phyloP scores from a whole-genome alignment of 30 jellyfish, hydroid and myxozoan genomes.

The Rhopilema esculentum region DNA sequence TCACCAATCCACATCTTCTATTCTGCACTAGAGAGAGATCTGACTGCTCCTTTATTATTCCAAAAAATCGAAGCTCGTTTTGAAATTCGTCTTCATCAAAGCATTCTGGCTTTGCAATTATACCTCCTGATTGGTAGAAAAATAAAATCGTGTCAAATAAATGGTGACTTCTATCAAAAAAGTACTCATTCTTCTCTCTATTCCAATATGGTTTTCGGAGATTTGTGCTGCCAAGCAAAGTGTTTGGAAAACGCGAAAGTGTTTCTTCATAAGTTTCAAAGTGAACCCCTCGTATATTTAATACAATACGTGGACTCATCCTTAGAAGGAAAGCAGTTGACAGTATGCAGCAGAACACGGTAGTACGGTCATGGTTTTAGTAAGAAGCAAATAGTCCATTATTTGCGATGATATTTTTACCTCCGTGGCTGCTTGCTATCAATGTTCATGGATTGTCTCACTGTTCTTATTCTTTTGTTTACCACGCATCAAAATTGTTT shows the following conservation, averaged over 20 bases:
- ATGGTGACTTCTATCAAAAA: slow-evolving; percentile 57
- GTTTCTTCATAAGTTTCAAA: slow-evolving; percentile 74
- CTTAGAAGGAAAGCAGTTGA: no score
- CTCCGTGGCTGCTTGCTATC: no score
- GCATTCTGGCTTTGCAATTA: slow-evolving; percentile 62
- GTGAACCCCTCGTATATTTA: slow-evolving; percentile 62
- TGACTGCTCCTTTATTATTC: slow-evolving; percentile 40
- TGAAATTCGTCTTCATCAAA: slow-evolving; percentile 66
- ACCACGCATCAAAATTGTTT: no score
- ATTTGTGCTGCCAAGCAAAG: slow-evolving; percentile 60
- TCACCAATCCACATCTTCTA: neutral
- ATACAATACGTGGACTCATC: slow-evolving; percentile 30
- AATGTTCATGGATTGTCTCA: no score
- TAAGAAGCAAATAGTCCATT: no score
- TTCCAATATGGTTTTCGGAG: slow-evolving; percentile 49
- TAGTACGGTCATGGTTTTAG: no score
- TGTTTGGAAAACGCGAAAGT: slow-evolving; percentile 67
- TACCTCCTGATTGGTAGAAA: slow-evolving; percentile 79
- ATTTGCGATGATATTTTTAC: no score
- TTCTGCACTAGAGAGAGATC: neutral
- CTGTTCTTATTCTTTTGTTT: no score
- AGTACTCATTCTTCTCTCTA: slow-evolving; percentile 19
- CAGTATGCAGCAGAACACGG: no score
- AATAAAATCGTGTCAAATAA: slow-evolving; percentile 68
- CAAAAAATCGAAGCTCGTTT: slow-evolving; percentile 73